Base-by-base conservation (phyloP, 2,113 vertebrate species). In the Clarias gariepinus region DNA sequence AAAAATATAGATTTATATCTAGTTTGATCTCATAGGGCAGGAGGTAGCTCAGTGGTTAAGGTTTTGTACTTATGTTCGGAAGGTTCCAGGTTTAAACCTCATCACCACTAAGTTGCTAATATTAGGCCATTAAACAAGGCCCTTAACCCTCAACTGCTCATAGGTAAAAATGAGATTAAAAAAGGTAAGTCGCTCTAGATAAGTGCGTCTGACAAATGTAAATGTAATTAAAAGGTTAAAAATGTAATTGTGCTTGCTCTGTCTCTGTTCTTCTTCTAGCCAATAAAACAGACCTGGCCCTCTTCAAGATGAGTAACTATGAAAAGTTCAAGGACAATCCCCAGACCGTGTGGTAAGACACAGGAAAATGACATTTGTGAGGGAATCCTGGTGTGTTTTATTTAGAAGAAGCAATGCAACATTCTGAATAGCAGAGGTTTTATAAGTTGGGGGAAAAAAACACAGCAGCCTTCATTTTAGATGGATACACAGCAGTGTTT, bases 281-380 rank as follows among this genome's bases (percentile, higher is more conserved):
- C 71, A 95, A 96, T 90, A 97, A 99, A 94, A 99, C 98, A 0
- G 98, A 98, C 92, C 91, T 98, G 90, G 98, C 96, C 80, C 97
- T 97, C 93, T 99, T 98, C 93, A 96, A 92, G 91, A 95, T 90
- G 89, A 94, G 96, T 85, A 97, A 98, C 94, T 99, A 99, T 89
- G 91, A 92, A 73, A 93, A 92, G 66, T 98, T 95, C 89, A 97
- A 97, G 95, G 92, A 93, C 87, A 96, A 97, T 94, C 98, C 97
- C 68, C 86, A 95, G 91, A 93, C 90, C 0, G 89, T 91, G 7
- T 95, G 94, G 93, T 95, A 91, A 92, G 47, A 23, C 5, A 53
- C 79, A 5, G 3, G 9, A 53, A 57, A 25, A 23, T 25, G 53
- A 33, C 53, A 0, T 15, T 8, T 71, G 15, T 80, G 23, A 41